phyloP scores from a whole-genome alignment of 2,888 invertebrate genomes.

The Siphonodentalium dalli region DNA sequence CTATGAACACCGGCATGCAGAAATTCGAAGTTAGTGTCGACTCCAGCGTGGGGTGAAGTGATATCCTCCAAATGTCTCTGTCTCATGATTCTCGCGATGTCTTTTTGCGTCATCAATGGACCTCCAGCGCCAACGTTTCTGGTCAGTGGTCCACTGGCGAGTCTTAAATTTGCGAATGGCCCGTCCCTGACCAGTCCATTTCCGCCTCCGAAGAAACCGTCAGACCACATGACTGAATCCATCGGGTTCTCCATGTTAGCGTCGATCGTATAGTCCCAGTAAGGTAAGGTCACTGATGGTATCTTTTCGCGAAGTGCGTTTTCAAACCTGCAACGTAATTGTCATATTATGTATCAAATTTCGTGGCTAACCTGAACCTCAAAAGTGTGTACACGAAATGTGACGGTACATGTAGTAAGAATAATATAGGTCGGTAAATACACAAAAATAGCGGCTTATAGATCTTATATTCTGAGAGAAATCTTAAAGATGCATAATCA shows the following conservation, averaged over 20 bases:
- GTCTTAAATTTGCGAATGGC: constrained; percentile 49
- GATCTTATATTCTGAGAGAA: no score
- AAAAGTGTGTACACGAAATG: not conserved
- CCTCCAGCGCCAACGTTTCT: constrained; percentile 44
- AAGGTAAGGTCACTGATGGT: constrained; percentile 45
- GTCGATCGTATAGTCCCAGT: constrained; percentile 52
- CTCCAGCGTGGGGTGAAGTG: constrained; percentile 35
- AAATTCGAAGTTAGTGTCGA: constrained; percentile 46
- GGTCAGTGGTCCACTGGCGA: constrained; percentile 41
- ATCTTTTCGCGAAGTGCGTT: constrained; percentile 48
- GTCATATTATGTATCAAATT: not conserved
- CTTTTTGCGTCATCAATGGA: constrained; percentile 32
- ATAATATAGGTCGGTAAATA: not conserved
- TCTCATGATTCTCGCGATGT: constrained; percentile 34
- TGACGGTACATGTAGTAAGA: not conserved
- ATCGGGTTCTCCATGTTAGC: constrained; percentile 35
- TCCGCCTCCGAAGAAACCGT: constrained; percentile 41
- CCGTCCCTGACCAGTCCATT: constrained; percentile 44
- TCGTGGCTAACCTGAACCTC: not conserved
- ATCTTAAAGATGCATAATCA: no score
- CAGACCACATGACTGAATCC: constrained; percentile 42
- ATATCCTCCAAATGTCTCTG: constrained; percentile 30
- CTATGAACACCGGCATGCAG: constrained; percentile 50
- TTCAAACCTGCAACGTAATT: constrained; percentile 41
- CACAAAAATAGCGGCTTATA: not conserved